These are phyloP conservation scores for Lacerta viridis DNA, from an alignment of 2,797 vertebrate species.

Conservation along the genomic window DNA sequence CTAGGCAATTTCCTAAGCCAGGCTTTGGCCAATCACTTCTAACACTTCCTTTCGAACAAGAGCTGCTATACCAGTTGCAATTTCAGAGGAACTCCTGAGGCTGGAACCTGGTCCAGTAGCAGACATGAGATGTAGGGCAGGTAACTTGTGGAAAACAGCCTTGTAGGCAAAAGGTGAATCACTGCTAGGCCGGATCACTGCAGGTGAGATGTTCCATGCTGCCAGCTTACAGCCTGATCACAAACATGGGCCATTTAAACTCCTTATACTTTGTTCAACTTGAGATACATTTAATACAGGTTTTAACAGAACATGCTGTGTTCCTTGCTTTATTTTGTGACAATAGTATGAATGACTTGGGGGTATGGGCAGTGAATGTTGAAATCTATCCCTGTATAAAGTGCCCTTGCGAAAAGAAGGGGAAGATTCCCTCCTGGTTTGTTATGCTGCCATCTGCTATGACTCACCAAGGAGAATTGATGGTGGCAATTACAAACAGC, in stretches of 20 bases:
- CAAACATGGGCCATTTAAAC: not conserved
- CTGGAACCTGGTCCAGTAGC: too few species aligned
- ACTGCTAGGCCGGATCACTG: too few species aligned
- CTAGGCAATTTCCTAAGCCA: conserved; percentile 50
- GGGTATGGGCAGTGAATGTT: too few species aligned
- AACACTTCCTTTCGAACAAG: not conserved
- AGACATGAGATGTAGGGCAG: too few species aligned
- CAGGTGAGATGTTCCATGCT: too few species aligned
- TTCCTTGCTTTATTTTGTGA: not conserved
- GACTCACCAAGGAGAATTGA: conserved; percentile 10
- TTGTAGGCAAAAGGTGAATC: too few species aligned
- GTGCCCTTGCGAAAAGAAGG: not conserved
- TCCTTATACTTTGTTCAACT: not conserved
- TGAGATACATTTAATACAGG: not conserved
- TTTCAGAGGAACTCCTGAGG: conserved; percentile 24
- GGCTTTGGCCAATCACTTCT: conserved; percentile 50
- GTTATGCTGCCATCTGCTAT: conserved; percentile 1
- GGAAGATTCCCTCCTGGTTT: not conserved
- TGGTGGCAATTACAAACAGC: not conserved
- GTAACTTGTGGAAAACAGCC: too few species aligned
- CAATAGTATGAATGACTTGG: too few species aligned
- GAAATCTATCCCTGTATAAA: not conserved
- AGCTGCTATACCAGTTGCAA: not conserved
- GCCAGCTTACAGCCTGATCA: not conserved
- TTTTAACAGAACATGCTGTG: not conserved